These are phyloP conservation scores for Microctenopoma lineatum DNA, from an alignment of 2,797 vertebrate species.

Conservation along the genomic window DNA sequence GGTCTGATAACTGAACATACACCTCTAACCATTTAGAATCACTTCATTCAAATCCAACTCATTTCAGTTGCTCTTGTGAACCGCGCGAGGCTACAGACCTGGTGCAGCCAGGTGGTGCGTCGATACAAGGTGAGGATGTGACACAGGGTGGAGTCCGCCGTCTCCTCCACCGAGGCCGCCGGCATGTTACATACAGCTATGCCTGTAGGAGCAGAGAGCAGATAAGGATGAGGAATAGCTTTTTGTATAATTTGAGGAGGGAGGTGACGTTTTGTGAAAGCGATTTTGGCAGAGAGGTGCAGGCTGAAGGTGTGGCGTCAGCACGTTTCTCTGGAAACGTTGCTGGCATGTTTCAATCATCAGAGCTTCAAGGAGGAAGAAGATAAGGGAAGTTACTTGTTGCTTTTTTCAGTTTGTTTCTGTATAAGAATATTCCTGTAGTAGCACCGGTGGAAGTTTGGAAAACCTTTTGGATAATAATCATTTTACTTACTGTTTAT, in stretches of 20 bases:
- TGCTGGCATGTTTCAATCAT: constrained; percentile 16
- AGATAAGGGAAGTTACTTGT: constrained; percentile 28
- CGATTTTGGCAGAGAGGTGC: constrained; percentile 23
- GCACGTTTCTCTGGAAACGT: constrained; percentile 32
- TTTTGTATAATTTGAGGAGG: constrained; percentile 7
- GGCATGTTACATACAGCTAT: constrained; percentile 98
- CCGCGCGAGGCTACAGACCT: constrained; percentile 60
- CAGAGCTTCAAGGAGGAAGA: constrained; percentile 12
- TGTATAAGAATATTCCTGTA: constrained; percentile 5
- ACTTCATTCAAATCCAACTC: constrained; percentile 7
- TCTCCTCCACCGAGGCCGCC: constrained; percentile 96
- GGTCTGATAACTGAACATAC: constrained; percentile 12
- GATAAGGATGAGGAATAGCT: constrained; percentile 42
- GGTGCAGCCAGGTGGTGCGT: constrained; percentile 96
- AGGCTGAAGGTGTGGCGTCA: constrained; percentile 20
- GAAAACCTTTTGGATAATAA: not conserved
- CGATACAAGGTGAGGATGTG: constrained; percentile 98
- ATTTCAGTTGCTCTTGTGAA: constrained; percentile 17
- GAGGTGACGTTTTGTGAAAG: constrained; percentile 33
- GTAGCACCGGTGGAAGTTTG: not conserved
- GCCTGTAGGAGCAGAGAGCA: constrained; percentile 79
- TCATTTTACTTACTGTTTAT: too few species aligned
- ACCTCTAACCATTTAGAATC: constrained; percentile 17
- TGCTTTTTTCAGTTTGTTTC: constrained; percentile 3
- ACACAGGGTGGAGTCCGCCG: constrained; percentile 95